Evolutionary conservation across 2,113 vertebrate genomes (phyloP).

Genomic region (Cnemophilus loriae): DNA sequence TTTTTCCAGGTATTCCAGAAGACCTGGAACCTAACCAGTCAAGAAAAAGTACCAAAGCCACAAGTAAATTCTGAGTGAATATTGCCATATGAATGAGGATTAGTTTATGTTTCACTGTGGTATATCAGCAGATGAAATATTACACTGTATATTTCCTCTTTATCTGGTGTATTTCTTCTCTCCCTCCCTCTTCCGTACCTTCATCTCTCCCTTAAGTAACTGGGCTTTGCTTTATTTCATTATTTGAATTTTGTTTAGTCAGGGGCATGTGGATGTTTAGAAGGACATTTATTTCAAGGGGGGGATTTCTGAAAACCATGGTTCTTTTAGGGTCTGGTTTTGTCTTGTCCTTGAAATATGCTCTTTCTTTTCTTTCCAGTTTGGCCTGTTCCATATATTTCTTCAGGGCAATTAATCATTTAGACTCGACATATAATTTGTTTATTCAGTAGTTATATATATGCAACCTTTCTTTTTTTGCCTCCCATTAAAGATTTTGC

Average conservation of each 20-base stretch:
- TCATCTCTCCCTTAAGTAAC: not conserved
- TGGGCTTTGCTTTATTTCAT: not conserved
- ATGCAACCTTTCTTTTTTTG: slow-evolving; percentile 11
- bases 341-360: slow-evolving; percentile 29
- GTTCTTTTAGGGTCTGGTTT: not conserved
- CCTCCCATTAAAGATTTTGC: slow-evolving; percentile 1
- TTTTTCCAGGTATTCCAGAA: not conserved
- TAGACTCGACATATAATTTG: slow-evolving; percentile 18
- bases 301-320: not conserved
- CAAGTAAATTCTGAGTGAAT: slow-evolving; percentile 3
- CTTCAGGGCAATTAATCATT: slow-evolving; percentile 25
- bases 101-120: not conserved
- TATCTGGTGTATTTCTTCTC: slow-evolving; percentile 34
- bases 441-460: slow-evolving; percentile 1
- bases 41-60: slow-evolving; percentile 6
- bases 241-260: not conserved
- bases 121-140: slow-evolving; percentile 10
- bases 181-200: not conserved
- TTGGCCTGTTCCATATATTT: slow-evolving; percentile 8
- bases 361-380: not conserved
- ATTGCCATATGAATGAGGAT: slow-evolving; percentile 38
- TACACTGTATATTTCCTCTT: not conserved
- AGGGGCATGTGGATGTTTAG: not conserved
- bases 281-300: not conserved
- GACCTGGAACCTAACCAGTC: not conserved